Percentiles rank a stretch among this genome's conserved stretches.
These are phyloP conservation scores for Plectropomus leopardus DNA, from an alignment of 2,113 vertebrate species.

Conservation along the genomic window DNA sequence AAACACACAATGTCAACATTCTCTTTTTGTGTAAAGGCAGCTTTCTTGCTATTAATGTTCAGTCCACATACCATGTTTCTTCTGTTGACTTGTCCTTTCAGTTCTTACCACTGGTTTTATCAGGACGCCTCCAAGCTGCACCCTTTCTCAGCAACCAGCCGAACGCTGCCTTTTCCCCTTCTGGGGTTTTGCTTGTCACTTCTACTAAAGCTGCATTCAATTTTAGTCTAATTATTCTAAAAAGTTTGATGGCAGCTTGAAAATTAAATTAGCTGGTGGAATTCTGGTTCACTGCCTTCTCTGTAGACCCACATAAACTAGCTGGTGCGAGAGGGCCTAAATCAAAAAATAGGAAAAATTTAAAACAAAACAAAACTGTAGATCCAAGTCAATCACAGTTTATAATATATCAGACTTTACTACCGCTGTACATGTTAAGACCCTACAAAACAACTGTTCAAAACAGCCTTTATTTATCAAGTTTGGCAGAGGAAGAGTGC, in stretches of 20 bases:
- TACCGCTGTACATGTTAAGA: background rate
- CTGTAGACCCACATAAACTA: background rate
- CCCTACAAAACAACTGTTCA: no score
- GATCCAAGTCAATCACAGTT: background rate
- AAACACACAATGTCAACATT: no score
- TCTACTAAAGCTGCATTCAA: conserved; percentile 4
- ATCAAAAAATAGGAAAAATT: background rate
- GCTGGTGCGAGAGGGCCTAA: background rate
- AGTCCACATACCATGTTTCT: background rate
- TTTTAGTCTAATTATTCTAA: conserved; percentile 33
- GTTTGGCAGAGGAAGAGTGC: background rate
- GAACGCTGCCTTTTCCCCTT: background rate
- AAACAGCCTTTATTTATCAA: background rate
- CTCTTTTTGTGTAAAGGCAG: background rate
- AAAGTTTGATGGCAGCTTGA: background rate
- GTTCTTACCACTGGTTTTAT: background rate
- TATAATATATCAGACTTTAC: background rate
- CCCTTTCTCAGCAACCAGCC: background rate
- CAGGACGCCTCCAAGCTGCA: background rate
- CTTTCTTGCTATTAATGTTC: background rate
- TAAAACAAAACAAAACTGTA: background rate
- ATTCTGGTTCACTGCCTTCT: conserved; percentile 12
- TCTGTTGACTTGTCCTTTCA: background rate
- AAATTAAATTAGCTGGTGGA: conserved; percentile 25
- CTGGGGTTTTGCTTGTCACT: conserved; percentile 15